Evolutionary conservation across 2,797 vertebrate species (phyloP).

Genomic region (Clarias laeviceps): DNA sequence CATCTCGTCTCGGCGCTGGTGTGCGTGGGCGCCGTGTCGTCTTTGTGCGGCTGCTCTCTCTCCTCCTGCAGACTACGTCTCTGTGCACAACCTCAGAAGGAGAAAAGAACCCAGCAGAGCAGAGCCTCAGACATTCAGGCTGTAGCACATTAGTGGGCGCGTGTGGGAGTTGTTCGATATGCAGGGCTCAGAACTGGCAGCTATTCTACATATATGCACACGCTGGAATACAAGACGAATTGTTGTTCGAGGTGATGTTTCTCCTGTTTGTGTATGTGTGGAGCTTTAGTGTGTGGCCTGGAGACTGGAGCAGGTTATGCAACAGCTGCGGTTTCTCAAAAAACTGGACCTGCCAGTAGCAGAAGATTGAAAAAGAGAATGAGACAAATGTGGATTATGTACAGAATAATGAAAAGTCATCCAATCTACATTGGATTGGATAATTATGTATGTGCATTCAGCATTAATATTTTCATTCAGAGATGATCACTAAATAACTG

Average conservation of each 20-base stretch:
- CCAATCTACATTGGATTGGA: neutral
- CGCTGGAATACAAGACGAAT: slow-evolving; percentile 51
- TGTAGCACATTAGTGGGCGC: slow-evolving; percentile 65
- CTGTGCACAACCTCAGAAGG: slow-evolving; percentile 59
- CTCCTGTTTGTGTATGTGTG: slow-evolving; percentile 41
- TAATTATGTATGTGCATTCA: neutral
- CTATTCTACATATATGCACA: slow-evolving; percentile 51
- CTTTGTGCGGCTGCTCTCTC: slow-evolving; percentile 53
- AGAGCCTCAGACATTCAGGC: slow-evolving; percentile 67
- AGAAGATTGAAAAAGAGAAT: slow-evolving; percentile 8
- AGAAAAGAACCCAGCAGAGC: slow-evolving; percentile 71
- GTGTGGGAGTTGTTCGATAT: slow-evolving; percentile 75
- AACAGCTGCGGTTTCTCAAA: slow-evolving; percentile 46
- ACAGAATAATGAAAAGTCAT: neutral
- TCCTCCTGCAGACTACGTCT: slow-evolving; percentile 46
- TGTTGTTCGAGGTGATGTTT: slow-evolving; percentile 57
- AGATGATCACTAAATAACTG: neutral
- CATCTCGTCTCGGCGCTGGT: slow-evolving; percentile 38
- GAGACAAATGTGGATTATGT: slow-evolving; percentile 17
- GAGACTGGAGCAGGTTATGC: slow-evolving; percentile 45
- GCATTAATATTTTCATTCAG: neutral
- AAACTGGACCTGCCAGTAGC: slow-evolving; percentile 29
- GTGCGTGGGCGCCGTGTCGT: slow-evolving; percentile 48
- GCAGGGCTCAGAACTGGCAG: slow-evolving; percentile 53
- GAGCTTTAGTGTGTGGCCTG: slow-evolving; percentile 47